Conservation (phyloP, 2,888 invertebrate genomes). For the Gisinianus flammeolus region DNA sequence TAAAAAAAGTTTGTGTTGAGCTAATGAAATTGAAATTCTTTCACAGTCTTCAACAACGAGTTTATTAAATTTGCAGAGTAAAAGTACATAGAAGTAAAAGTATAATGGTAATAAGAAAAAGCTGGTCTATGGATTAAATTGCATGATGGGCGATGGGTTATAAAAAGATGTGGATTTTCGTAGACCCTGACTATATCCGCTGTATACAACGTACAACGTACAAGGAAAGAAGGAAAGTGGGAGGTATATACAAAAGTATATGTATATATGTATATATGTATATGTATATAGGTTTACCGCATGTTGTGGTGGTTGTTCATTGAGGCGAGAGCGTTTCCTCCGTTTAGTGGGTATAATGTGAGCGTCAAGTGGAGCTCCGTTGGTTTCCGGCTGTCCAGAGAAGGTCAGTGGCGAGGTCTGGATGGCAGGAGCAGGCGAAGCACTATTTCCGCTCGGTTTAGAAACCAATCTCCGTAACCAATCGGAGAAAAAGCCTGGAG, state of each 20-base stretch:
- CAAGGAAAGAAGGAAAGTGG: not conserved
- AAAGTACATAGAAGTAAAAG: too few relatives aligned
- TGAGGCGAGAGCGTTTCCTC: conserved; percentile 58
- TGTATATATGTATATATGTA: too few relatives aligned
- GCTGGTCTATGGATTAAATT: too few relatives aligned
- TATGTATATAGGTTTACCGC: conserved; percentile 53
- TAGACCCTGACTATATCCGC: not conserved
- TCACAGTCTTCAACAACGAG: too few relatives aligned
- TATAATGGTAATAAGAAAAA: too few relatives aligned
- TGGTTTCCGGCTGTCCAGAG: conserved; percentile 43
- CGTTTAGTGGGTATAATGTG: conserved; percentile 47
- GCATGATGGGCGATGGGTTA: too few relatives aligned
- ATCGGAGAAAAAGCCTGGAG: conserved; percentile 59
- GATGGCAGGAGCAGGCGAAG: conserved; percentile 40
- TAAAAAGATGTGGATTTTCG: not conserved
- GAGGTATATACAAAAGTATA: too few relatives aligned
- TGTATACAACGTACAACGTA: not conserved
- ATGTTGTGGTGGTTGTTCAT: conserved; percentile 53
- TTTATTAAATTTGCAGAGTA: too few relatives aligned
- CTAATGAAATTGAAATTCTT: too few relatives aligned
- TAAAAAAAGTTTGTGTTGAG: too few relatives aligned
- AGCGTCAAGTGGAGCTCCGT: conserved; percentile 33
- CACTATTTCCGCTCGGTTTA: conserved; percentile 58
- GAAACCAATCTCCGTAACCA: conserved; percentile 59
- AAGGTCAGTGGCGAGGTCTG: conserved; percentile 51